Percentiles rank a stretch among this genome's conserved stretches.
Conservation (phyloP, 37 sponge, comb jelly and placozoan species). For the Ephydatia muelleri region DNA sequence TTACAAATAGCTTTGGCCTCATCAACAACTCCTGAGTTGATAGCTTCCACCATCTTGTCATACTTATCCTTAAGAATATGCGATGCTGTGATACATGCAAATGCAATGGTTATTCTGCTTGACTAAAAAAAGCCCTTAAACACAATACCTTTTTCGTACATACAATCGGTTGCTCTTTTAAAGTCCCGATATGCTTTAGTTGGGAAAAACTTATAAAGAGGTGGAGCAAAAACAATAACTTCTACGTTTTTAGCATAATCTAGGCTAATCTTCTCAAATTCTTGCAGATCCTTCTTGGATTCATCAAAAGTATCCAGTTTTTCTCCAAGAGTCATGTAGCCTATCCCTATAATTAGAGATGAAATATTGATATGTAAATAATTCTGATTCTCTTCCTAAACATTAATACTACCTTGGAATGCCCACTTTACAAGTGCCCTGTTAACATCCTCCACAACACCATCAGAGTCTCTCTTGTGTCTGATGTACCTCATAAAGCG, state of each 20-base stretch:
- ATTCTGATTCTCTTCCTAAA: not conserved
- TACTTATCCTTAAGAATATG: not conserved
- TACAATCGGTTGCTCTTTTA: not conserved
- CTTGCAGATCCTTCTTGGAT: not conserved
- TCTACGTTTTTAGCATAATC: not conserved
- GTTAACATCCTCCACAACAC: slow-evolving; percentile 4
- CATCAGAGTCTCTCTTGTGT: not conserved
- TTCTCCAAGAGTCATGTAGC: slow-evolving; percentile 10
- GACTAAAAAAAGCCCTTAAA: not conserved
- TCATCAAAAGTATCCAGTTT: slow-evolving; percentile 3
- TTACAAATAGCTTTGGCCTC: not conserved
- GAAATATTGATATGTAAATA: no score
- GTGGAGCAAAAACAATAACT: not conserved
- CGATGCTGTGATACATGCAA: not conserved
- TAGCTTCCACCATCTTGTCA: not conserved
- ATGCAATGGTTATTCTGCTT: not conserved
- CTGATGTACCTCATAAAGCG: not conserved
- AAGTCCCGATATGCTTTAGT: not conserved
- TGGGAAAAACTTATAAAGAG: slow-evolving; percentile 19
- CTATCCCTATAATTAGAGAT: slow-evolving; percentile 1
- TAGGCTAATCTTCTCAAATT: not conserved
- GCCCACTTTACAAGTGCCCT: slow-evolving; percentile 23
- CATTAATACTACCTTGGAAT: slow-evolving; percentile 30
- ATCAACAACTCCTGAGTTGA: not conserved
- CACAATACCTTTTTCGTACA: not conserved